These are phyloP conservation scores for Cichladusa arquata DNA, from an alignment of 2,113 vertebrate genomes.

Conservation along the genomic window DNA sequence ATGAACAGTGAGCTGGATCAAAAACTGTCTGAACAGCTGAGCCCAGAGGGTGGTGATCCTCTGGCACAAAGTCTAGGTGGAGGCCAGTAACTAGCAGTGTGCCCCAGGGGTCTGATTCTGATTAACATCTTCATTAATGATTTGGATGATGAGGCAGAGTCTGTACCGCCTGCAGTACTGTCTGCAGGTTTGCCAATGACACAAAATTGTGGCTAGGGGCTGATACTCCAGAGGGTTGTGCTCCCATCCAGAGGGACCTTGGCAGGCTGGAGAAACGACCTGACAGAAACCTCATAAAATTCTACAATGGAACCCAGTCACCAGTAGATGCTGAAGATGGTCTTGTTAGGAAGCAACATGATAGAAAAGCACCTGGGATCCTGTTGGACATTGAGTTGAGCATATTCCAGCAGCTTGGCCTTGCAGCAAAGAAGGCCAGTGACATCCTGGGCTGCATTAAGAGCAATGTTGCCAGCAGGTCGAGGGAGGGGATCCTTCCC, in stretches of 20 bases:
- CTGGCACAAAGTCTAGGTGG: not conserved
- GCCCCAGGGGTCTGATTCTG: not conserved
- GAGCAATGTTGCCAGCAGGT: not conserved
- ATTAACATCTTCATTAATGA: not conserved
- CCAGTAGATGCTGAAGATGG: not conserved
- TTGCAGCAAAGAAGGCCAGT: not conserved
- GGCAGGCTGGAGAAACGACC: not conserved
- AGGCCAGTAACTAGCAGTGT: not conserved
- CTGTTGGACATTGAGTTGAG: not conserved
- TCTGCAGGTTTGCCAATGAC: not conserved
- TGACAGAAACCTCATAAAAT: not conserved
- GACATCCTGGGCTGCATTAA: not conserved
- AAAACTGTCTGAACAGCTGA: not conserved
- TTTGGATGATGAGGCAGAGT: not conserved
- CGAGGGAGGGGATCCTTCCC: not conserved
- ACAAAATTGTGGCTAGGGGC: not conserved
- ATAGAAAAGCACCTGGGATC: not conserved
- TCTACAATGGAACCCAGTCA: not conserved
- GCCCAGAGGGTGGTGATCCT: not conserved
- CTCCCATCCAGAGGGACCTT: not conserved
- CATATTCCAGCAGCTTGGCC: not conserved
- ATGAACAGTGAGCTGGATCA: not conserved
- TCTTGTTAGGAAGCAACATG: not conserved
- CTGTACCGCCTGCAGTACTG: not conserved
- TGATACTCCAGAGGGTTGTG: rapidly evolving